These are phyloP conservation scores for Papilio protenor DNA, from an alignment of 2,888 invertebrate genomes.

Conservation along the genomic window DNA sequence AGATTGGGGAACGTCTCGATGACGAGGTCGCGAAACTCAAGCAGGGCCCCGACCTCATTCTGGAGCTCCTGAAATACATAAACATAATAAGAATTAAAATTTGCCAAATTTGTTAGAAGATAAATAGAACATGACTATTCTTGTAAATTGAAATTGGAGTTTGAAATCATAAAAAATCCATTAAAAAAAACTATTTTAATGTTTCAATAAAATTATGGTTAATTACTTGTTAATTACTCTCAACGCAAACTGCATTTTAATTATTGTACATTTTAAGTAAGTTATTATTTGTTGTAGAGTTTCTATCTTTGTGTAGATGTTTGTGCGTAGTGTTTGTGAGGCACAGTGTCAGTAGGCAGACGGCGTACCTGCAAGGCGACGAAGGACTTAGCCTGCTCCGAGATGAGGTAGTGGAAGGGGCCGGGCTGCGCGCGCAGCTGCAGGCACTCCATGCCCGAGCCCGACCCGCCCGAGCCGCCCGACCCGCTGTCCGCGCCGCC, in stretches of 20 bases:
- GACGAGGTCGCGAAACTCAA: conserved; percentile 96
- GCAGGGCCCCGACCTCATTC: conserved; percentile 95
- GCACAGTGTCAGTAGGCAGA: neutral
- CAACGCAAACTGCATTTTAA: neutral
- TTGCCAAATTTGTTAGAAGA: neutral
- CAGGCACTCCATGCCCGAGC: conserved; percentile 92
- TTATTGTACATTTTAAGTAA: neutral
- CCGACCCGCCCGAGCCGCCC: conserved; percentile 85
- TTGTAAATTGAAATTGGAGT: no score
- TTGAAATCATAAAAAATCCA: no score
- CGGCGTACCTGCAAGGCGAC: conserved; percentile 89
- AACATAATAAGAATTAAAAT: neutral
- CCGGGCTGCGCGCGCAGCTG: conserved; percentile 89
- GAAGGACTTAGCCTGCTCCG: conserved; percentile 95
- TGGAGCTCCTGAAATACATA: conserved; percentile 88
- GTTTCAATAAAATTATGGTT: neutral
- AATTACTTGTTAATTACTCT: no score
- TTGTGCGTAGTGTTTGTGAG: neutral
- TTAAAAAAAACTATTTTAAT: neutral
- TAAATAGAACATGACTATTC: no score
- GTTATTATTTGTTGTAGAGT: neutral
- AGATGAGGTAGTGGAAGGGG: conserved; percentile 92
- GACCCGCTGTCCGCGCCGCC: conserved; percentile 83
- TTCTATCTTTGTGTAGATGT: neutral
- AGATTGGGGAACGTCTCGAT: conserved; percentile 97